Evolutionary conservation across 1,140 invertebrate species (phyloP), one percentile per base, ranked within the genome.

Genomic region (Pseudomyrmex dendroicus): DNA sequence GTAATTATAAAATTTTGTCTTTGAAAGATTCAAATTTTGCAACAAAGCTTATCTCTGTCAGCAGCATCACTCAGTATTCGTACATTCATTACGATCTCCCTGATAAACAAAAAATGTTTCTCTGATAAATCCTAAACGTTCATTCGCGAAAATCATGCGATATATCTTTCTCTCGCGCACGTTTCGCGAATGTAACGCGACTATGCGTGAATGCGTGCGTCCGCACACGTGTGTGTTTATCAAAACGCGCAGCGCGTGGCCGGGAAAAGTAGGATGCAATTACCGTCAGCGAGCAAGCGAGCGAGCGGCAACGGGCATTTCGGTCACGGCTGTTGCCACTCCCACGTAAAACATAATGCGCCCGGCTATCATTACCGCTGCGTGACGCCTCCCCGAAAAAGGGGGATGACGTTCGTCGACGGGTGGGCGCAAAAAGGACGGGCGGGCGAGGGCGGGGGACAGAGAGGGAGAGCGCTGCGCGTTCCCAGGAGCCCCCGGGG

Each of bases 341-440:
- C 84, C 82, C 84, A 84, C 84, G 77, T 86, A 86, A 86, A 86
- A 86, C 84, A 86, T 86, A 84, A 86, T 86, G 82, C 84, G 84
- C 73, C 63, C 62, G 72, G 82, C 82, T 86, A 86, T 86, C 84
- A 84, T 84, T 86, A 84, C 72, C 72, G 82, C 82, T 77, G 82
- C 84, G 84, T 84, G 72, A 86, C 54, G 84, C 84, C 80, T 64
- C 64, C 63, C 73, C 84, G 82, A 86, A 83, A 86, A 84, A 77
- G 73, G 80, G 78, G 77, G 68, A 84, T 82, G 76, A 57, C 64
- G 77, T 59, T 22, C 66, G 76, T 50, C 56, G 76, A 67, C 62
- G 25, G 22, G 44, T 52, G 67, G 56, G 52, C 44, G 78, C 57
- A 84, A 84, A 80, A 84, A 82, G 82, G 82, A 56, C 83, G 48